Evolutionary conservation across 2,797 vertebrate species (phyloP).

Genomic region (Pseudochirops cupreus): DNA sequence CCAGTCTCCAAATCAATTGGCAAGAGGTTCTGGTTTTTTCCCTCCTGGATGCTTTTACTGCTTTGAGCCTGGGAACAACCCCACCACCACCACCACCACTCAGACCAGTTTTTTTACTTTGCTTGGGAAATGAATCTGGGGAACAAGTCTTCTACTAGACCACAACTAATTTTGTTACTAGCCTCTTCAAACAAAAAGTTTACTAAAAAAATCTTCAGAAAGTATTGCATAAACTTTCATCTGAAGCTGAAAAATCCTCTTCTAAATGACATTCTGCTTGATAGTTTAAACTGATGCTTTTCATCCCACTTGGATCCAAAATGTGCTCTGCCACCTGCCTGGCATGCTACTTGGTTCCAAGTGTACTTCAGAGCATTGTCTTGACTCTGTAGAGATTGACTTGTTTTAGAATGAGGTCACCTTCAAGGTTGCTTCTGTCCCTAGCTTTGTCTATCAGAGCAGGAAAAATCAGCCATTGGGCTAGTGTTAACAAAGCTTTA

Average conservation of each 20-base stretch:
- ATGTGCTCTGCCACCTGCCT: neutral
- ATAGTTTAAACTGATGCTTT: neutral
- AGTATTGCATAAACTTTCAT: neutral
- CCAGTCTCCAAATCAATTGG: constrained; percentile 69
- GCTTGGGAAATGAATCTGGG: neutral
- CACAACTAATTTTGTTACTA: neutral
- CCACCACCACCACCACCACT: neutral
- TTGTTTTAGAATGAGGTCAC: constrained; percentile 63
- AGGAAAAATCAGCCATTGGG: constrained; percentile 10
- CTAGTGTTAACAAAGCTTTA: neutral
- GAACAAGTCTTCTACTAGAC: neutral
- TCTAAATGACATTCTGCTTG: neutral
- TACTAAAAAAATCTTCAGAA: neutral
- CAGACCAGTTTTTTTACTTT: neutral
- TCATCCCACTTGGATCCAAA: neutral
- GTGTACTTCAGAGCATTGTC: neutral
- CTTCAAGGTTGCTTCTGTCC: constrained; percentile 1
- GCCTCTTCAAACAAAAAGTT: neutral
- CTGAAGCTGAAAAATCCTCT: neutral
- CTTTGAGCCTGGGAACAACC: constrained; percentile 30
- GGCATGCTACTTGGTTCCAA: constrained; percentile 30
- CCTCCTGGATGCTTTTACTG: constrained; percentile 55
- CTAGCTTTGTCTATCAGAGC: neutral
- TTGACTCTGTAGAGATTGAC: neutral
- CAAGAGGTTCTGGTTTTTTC: constrained; percentile 56